These are phyloP conservation scores for Dolichoris vasculosae DNA, from an alignment of 1,140 invertebrate species.

Conservation along the genomic window DNA sequence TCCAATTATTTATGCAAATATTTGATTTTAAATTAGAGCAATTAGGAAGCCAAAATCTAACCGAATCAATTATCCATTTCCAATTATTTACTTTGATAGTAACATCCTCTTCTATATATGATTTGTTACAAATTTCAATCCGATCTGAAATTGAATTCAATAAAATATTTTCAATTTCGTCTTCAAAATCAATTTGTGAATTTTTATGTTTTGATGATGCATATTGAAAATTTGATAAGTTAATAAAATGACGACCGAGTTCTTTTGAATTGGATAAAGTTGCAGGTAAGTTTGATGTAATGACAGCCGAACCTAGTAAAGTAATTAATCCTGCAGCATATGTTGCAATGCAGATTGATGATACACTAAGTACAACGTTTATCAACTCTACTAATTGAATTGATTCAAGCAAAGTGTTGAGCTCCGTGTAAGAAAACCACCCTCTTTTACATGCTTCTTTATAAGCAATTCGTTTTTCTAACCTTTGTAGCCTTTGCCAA, in stretches of 20 bases:
- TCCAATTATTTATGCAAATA: slow-evolving; percentile 13
- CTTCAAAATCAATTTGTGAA: slow-evolving; percentile 44
- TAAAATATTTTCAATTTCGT: slow-evolving; percentile 45
- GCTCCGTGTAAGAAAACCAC: slow-evolving; percentile 91
- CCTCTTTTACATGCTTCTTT: slow-evolving; percentile 83
- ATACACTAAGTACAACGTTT: slow-evolving; percentile 77
- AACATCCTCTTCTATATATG: slow-evolving; percentile 50
- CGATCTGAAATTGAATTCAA: slow-evolving; percentile 34
- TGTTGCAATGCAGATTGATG: slow-evolving; percentile 80
- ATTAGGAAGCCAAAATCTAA: slow-evolving; percentile 72
- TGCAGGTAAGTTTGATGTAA: slow-evolving; percentile 78
- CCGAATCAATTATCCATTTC: slow-evolving; percentile 74
- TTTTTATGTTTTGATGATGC: slow-evolving; percentile 10
- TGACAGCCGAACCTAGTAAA: slow-evolving; percentile 80
- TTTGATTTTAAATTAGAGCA: slow-evolving; percentile 59
- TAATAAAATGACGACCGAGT: background rate
- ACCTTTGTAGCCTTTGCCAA: slow-evolving; percentile 79
- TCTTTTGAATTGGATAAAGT: slow-evolving; percentile 58
- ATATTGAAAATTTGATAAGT: slow-evolving; percentile 6
- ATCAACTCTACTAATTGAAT: slow-evolving; percentile 74
- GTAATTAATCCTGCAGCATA: slow-evolving; percentile 84
- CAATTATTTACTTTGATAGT: slow-evolving; percentile 58
- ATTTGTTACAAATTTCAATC: slow-evolving; percentile 47
- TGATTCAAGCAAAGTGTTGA: slow-evolving; percentile 78
- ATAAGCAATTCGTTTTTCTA: slow-evolving; percentile 83